Evolutionary conservation across 2,113 vertebrate genomes (phyloP).

Genomic region (Scalopus aquaticus): DNA sequence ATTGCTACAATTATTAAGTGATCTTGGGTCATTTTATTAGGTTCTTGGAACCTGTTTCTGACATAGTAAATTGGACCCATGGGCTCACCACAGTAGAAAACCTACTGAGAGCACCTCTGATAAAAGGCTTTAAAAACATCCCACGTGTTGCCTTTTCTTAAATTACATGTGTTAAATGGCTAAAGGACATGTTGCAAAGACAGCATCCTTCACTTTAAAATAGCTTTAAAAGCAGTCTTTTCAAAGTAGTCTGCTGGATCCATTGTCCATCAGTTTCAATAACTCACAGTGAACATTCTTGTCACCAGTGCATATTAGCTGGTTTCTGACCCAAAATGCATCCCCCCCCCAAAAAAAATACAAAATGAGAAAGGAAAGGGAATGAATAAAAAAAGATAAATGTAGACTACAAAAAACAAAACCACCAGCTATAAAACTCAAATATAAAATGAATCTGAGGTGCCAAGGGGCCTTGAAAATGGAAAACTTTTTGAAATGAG

Average conservation of each 20-base stretch:
- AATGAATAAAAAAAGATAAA: background rate
- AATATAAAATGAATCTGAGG: conserved; percentile 46
- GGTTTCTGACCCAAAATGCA: background rate
- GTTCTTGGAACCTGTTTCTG: conserved; percentile 6
- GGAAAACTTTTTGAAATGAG: conserved; percentile 65
- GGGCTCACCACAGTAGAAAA: background rate
- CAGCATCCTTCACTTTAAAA: conserved; percentile 31
- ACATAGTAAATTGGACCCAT: background rate
- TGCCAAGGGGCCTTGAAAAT: conserved; percentile 38
- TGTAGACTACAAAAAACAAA: background rate
- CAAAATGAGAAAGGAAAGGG: background rate
- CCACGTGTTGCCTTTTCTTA: conserved; percentile 29
- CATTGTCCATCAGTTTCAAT: conserved; percentile 31
- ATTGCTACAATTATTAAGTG: background rate
- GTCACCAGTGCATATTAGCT: conserved; percentile 4
- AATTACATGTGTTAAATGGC: conserved; percentile 29
- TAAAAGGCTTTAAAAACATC: conserved; percentile 52
- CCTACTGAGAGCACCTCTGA: conserved; percentile 27
- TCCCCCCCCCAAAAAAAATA: background rate
- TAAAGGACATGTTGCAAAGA: background rate
- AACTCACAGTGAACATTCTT: conserved; percentile 6
- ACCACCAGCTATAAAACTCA: conserved; percentile 44
- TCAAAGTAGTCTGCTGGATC: background rate
- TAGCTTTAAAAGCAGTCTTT: background rate
- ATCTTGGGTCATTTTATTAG: conserved; percentile 19